Evolutionary conservation across 2,113 vertebrate species (phyloP).

Genomic region (Leptosomus discolor): DNA sequence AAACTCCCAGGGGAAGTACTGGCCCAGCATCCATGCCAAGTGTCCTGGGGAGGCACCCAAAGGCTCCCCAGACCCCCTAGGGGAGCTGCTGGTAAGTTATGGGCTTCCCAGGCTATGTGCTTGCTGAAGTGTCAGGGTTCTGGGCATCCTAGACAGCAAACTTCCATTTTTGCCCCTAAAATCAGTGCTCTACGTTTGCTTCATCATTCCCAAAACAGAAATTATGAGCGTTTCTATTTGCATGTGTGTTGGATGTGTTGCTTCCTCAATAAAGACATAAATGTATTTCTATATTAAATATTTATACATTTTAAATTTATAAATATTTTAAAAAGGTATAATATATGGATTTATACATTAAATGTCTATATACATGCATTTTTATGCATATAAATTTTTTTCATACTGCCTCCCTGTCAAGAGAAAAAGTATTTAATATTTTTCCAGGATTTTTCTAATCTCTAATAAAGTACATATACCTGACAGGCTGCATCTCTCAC

Average conservation of each 20-base stretch:
- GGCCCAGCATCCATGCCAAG: background rate
- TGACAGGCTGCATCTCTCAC: background rate
- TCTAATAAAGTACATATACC: background rate
- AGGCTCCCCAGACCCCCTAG: background rate
- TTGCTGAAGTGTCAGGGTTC: background rate
- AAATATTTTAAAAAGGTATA: background rate
- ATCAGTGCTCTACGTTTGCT: background rate
- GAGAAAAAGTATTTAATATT: background rate
- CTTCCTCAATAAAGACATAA: background rate
- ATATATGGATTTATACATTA: background rate
- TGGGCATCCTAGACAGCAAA: background rate
- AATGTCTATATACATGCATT: background rate
- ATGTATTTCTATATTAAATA: background rate
- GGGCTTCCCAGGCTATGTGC: background rate
- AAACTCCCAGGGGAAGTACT: background rate
- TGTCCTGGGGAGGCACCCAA: background rate
- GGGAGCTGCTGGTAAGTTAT: background rate
- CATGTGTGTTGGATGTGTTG: rapidly evolving
- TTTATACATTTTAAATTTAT: background rate
- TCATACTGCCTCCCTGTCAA: background rate
- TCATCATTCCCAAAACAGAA: background rate
- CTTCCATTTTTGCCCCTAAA: background rate
- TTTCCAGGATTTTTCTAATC: background rate
- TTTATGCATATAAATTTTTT: background rate
- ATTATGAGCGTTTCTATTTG: background rate